A percentile compares a stretch with the other conserved stretches of the same genome.
phyloP scores from a whole-genome alignment of 1,140 invertebrate genomes.

The Alviniconcha marisindica region DNA sequence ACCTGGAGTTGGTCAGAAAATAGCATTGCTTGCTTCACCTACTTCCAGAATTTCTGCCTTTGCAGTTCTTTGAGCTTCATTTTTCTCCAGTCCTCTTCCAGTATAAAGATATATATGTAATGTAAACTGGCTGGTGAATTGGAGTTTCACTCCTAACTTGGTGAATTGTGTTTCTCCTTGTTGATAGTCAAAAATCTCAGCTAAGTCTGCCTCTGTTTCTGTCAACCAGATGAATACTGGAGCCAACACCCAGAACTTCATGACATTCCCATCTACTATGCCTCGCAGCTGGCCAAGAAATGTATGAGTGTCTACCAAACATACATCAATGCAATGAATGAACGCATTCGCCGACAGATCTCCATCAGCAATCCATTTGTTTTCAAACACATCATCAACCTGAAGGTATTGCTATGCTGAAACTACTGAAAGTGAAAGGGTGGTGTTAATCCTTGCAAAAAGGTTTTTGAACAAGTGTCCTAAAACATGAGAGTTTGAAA shows the following conservation, averaged over 20 bases:
- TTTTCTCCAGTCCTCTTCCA: no score
- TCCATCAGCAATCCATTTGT: constrained; percentile 99
- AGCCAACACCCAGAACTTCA: constrained; percentile 97
- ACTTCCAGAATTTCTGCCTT: no score
- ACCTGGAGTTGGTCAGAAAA: no score
- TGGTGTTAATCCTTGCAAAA: no score
- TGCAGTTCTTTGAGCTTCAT: no score
- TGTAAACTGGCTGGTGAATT: no score
- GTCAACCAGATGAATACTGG: constrained; percentile 95
- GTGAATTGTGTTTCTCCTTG: not conserved
- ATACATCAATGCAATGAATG: constrained; percentile 99
- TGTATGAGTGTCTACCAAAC: constrained; percentile 99
- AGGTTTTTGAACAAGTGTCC: no score
- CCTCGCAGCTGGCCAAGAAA: constrained; percentile 98
- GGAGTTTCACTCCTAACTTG: not conserved
- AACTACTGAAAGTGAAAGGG: no score
- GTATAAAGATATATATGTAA: no score
- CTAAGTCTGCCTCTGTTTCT: constrained; percentile 1
- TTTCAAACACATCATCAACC: constrained; percentile 98
- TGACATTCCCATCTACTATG: constrained; percentile 99
- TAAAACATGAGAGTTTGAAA: no score
- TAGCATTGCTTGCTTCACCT: no score
- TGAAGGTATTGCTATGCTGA: no score
- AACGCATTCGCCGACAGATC: constrained; percentile 96
- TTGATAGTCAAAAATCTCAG: not conserved